Conservation (phyloP, 2,797 vertebrate genomes). For the Echiichthys vipera region DNA sequence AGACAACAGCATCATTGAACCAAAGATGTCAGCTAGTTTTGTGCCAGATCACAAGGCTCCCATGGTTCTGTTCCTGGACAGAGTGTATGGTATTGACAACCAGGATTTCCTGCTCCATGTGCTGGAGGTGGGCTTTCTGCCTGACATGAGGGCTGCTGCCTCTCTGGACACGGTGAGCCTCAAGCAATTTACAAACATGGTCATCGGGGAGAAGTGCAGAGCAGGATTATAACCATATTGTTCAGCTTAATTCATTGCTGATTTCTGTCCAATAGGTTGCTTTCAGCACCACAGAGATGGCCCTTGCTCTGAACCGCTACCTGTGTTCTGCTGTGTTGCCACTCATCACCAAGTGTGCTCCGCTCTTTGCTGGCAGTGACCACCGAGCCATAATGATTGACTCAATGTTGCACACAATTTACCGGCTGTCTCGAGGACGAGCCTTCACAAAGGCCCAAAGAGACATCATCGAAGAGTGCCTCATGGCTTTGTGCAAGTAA, state of each 20-base stretch:
- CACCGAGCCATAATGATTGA: constrained; percentile 98
- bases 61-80: constrained; percentile 96
- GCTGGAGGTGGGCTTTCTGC: constrained; percentile 94
- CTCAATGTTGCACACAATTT: constrained; percentile 97
- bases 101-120: constrained; percentile 95
- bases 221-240: background rate
- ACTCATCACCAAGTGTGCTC: constrained; percentile 95
- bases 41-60: constrained; percentile 96
- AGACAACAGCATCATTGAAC: constrained; percentile 93
- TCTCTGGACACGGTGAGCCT: constrained; percentile 92
- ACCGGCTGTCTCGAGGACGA: constrained; percentile 93
- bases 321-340: constrained; percentile 93
- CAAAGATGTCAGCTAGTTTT: constrained; percentile 96
- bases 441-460: constrained; percentile 97
- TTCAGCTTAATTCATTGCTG: background rate
- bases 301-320: constrained; percentile 94
- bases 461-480: constrained; percentile 95
- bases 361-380: constrained; percentile 93
- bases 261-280: constrained; percentile 81
- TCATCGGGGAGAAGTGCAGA: background rate
- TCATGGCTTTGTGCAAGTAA: constrained; percentile 94
- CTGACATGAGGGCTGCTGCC: constrained; percentile 95
- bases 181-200: background rate
- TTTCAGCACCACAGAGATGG: constrained; percentile 97
- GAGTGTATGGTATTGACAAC: constrained; percentile 95